Evolutionary conservation across 2,888 invertebrate species (phyloP).

Genomic region (Palloptera scutellata): DNA sequence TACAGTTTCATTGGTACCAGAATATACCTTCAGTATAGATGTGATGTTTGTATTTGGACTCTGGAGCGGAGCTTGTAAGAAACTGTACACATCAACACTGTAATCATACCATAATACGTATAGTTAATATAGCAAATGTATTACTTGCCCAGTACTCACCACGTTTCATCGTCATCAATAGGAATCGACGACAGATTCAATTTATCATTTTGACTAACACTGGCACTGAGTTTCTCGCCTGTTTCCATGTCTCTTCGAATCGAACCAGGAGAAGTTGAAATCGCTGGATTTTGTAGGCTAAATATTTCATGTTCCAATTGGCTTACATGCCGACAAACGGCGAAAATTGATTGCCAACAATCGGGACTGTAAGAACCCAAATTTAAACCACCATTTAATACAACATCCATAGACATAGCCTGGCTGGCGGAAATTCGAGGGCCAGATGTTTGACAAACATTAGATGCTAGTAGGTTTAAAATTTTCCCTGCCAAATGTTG

Average conservation of each 20-base stretch:
- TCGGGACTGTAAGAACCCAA: conserved; percentile 91
- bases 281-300: conserved; percentile 72
- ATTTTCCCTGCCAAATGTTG: conserved; percentile 92
- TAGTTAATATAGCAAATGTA: not conserved
- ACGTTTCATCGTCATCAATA: conserved; percentile 79
- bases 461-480: conserved; percentile 83
- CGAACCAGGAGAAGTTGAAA: conserved; percentile 58
- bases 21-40: conserved; percentile 62
- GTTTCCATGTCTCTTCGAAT: conserved; percentile 61
- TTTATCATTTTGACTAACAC: conserved; percentile 67
- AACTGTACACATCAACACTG: conserved; percentile 86
- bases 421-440: conserved; percentile 86
- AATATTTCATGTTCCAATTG: conserved; percentile 91
- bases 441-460: conserved; percentile 84
- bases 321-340: conserved; percentile 91
- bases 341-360: conserved; percentile 96
- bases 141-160: conserved; percentile 66
- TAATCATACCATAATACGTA: conserved; percentile 33
- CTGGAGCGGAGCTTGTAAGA: conserved; percentile 76
- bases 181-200: conserved; percentile 70
- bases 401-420: conserved; percentile 89
- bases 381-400: conserved; percentile 86
- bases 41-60: conserved; percentile 67
- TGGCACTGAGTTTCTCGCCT: conserved; percentile 55
- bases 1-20: conserved; percentile 65